Conservation (phyloP, 2,113 vertebrate genomes). For the Reinhardtius hippoglossoides region DNA sequence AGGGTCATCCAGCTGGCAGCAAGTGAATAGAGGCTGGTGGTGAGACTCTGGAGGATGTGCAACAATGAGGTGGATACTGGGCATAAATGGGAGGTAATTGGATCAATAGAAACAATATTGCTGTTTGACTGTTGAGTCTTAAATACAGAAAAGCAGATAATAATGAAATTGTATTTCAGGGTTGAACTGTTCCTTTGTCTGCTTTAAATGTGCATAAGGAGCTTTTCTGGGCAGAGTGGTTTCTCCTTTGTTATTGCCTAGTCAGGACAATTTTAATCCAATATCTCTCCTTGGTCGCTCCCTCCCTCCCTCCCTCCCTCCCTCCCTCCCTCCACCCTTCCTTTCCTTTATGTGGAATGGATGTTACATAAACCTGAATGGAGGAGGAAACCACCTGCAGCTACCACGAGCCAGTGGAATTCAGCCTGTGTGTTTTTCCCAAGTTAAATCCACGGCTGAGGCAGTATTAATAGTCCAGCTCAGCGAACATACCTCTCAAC, state of each 20-base stretch:
- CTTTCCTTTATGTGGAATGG: slow-evolving; percentile 28
- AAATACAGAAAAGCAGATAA: slow-evolving; percentile 8
- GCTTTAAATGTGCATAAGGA: not conserved
- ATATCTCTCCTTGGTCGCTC: not conserved
- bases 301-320: slow-evolving; percentile 1
- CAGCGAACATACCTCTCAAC: slow-evolving; percentile 57
- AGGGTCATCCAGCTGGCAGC: slow-evolving; percentile 32
- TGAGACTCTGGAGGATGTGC: not conserved
- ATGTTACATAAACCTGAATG: slow-evolving; percentile 65
- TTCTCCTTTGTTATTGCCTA: not conserved
- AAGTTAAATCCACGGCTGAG: slow-evolving; percentile 27
- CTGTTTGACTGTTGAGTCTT: not conserved
- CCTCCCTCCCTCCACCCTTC: not conserved
- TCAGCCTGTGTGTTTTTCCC: slow-evolving; percentile 24
- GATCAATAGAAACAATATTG: not conserved
- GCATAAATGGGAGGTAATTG: not conserved
- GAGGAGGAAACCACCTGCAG: slow-evolving; percentile 52
- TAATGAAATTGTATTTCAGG: not conserved
- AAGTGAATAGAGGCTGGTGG: slow-evolving; percentile 26
- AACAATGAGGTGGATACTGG: not conserved
- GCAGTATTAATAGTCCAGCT: slow-evolving; percentile 68
- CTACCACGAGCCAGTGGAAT: slow-evolving; percentile 32
- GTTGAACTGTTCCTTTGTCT: slow-evolving; percentile 1
- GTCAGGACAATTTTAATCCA: slow-evolving; percentile 20
- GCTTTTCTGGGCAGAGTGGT: slow-evolving; percentile 12